phyloP scores from a whole-genome alignment of 2,113 vertebrate species.

The Girardinichthys multiradiatus region DNA sequence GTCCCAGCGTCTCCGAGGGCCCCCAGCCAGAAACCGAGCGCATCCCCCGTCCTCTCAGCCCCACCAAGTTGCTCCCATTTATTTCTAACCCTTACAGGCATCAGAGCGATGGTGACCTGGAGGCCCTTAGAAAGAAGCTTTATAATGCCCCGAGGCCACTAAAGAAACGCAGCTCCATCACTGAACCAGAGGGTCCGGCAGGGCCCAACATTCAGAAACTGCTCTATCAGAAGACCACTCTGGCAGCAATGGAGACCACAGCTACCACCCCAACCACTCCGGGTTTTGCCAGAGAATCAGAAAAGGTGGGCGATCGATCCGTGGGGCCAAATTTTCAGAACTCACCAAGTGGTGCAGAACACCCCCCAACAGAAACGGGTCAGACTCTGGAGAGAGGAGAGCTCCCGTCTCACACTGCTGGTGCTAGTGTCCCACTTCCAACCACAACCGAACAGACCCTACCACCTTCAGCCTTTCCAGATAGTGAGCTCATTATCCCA shows the following conservation, averaged over 20 bases:
- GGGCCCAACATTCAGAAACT: conserved; percentile 98
- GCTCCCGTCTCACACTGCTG: conserved; percentile 17
- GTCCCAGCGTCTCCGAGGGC: conserved; percentile 70
- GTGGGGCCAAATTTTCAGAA: conserved; percentile 64
- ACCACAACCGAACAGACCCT: conserved; percentile 68
- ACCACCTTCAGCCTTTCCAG: conserved; percentile 27
- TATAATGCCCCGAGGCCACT: conserved; percentile 92
- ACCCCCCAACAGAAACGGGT: conserved; percentile 32
- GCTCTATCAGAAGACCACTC: conserved; percentile 94
- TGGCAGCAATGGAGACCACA: conserved; percentile 94
- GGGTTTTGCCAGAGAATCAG: conserved; percentile 76
- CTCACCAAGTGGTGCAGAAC: conserved; percentile 29
- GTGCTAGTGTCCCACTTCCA: conserved; percentile 24
- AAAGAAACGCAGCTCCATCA: conserved; percentile 98
- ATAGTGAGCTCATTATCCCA: conserved; percentile 70
- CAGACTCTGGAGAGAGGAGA: conserved; percentile 37
- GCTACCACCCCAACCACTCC: conserved; percentile 79
- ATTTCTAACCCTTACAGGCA: conserved; percentile 94
- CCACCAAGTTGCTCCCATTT: conserved; percentile 95
- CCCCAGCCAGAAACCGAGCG: conserved; percentile 84
- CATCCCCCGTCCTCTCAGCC: conserved; percentile 94
- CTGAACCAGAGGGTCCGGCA: conserved; percentile 93
- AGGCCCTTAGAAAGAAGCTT: conserved; percentile 92
- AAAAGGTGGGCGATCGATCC: conserved; percentile 75
- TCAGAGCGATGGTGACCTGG: conserved; percentile 94